Evolutionary conservation across 1,140 invertebrate species (phyloP).

Genomic region (Drosophila bocqueti): DNA sequence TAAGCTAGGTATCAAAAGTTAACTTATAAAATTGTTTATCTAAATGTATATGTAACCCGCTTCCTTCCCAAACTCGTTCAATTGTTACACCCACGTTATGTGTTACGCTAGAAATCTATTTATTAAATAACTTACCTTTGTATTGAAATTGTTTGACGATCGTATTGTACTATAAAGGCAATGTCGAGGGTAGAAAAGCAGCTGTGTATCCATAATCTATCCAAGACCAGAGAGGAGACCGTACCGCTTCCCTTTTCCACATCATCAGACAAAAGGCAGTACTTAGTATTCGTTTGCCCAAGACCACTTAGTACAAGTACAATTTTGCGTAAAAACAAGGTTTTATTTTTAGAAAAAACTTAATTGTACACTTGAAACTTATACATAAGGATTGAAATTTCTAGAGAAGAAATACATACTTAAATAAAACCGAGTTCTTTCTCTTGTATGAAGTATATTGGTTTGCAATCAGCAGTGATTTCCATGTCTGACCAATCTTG

Average conservation of each 20-base stretch:
- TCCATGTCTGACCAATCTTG: conserved; percentile 15
- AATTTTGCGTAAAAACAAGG: conserved; percentile 24
- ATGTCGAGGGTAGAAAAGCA: conserved; percentile 1
- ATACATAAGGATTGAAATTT: conserved; percentile 41
- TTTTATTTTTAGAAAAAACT: conserved; percentile 40
- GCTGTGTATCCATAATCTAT: conserved; percentile 15
- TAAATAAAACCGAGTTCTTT: conserved; percentile 38
- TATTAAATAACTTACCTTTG: conserved; percentile 37
- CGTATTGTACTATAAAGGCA: neutral
- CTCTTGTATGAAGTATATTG: conserved; percentile 15
- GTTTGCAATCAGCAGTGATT: conserved; percentile 14
- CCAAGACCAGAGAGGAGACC: neutral
- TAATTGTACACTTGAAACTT: conserved; percentile 51
- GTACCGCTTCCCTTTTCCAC: neutral
- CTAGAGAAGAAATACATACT: conserved; percentile 29
- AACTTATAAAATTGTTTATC: neutral
- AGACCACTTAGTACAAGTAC: neutral
- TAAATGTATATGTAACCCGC: neutral
- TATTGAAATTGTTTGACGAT: conserved; percentile 38
- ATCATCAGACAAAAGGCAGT: neutral
- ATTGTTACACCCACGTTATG: neutral
- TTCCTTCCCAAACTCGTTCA: neutral
- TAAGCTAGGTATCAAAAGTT: neutral
- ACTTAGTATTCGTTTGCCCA: no score
- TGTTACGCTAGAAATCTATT: neutral